Evolutionary conservation across 2,888 invertebrate genomes (phyloP).

Genomic region (Serrognathus titanus): DNA sequence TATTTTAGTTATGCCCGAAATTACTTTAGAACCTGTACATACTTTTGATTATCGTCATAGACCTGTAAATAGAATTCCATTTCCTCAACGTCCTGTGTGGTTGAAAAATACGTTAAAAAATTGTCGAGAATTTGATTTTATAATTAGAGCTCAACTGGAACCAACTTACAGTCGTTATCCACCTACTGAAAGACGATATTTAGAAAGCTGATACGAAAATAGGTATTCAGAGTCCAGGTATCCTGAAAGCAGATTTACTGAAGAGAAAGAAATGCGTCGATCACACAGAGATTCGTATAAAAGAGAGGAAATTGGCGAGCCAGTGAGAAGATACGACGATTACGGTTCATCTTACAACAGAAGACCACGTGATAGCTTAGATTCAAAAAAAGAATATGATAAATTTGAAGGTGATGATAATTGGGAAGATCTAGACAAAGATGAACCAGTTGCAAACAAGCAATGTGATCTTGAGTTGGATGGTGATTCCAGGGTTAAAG

Average conservation of each 20-base stretch:
- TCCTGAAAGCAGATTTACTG: background rate
- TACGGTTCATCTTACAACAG: conserved; percentile 10
- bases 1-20: conserved; percentile 43
- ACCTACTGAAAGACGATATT: background rate
- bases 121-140: conserved; percentile 43
- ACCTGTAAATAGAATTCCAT: conserved; percentile 49
- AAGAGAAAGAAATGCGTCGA: background rate
- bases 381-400: conserved; percentile 2
- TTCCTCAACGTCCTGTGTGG: conserved; percentile 45
- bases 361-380: conserved; percentile 2
- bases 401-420: background rate
- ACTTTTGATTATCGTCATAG: conserved; percentile 71
- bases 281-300: background rate
- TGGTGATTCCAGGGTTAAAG: conserved; percentile 7
- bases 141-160: conserved; percentile 27
- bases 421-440: background rate
- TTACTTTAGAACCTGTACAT: conserved; percentile 62
- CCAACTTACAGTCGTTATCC: conserved; percentile 18
- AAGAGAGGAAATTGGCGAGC: background rate
- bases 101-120: conserved; percentile 37
- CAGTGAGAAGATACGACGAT: conserved; percentile 10
- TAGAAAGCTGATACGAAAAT: conserved; percentile 7
- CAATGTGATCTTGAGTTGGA: conserved; percentile 1
- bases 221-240: background rate
- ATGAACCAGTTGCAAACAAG: background rate